phyloP scores from a whole-genome alignment of 2,797 vertebrate species.

The Leptatherina wallacei region DNA sequence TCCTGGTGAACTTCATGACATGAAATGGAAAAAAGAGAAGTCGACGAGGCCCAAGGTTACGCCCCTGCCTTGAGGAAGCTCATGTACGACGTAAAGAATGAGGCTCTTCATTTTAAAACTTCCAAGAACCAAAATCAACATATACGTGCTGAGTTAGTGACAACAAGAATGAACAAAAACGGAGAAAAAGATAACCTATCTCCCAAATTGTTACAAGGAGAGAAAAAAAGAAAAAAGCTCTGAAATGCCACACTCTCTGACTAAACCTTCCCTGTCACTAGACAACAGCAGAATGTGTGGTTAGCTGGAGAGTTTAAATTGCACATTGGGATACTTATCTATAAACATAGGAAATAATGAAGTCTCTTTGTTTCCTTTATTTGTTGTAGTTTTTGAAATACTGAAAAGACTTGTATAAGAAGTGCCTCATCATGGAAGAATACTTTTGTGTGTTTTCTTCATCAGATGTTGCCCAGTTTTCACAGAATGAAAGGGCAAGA shows the following conservation, averaged over 20 bases:
- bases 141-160: neutral
- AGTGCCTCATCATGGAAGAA: too few species aligned
- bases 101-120: too few species aligned
- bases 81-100: too few species aligned
- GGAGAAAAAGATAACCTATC: neutral
- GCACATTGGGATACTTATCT: neutral
- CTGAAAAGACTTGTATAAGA: too few species aligned
- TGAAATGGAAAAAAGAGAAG: too few species aligned
- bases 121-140: too few species aligned
- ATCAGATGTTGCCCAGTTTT: neutral
- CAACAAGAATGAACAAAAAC: neutral
- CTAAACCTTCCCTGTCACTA: neutral
- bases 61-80: neutral
- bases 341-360: too few species aligned
- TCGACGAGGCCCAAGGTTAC: neutral
- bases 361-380: too few species aligned
- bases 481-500: neutral
- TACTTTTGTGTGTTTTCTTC: neutral
- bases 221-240: neutral
- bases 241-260: neutral
- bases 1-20: too few species aligned
- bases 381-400: too few species aligned
- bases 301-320: neutral
- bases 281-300: neutral
- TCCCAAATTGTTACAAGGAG: neutral